phyloP scores from a whole-genome alignment of 1,140 invertebrate genomes.

The Aphelinus atriplicis region DNA sequence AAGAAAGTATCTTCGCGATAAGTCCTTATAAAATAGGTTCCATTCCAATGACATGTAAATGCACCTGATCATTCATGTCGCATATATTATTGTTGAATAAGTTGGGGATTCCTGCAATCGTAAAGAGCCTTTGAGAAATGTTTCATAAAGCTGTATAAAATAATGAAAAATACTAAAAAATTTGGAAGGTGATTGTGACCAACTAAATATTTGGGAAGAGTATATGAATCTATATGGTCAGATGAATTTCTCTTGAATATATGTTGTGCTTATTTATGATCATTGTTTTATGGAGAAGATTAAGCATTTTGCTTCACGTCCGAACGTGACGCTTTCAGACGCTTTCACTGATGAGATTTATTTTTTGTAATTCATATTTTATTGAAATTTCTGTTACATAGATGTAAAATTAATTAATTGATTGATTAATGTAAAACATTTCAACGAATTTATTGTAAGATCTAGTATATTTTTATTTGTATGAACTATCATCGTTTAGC shows the following conservation, averaged over 20 bases:
- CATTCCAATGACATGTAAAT: slow-evolving; percentile 25
- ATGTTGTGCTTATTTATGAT: slow-evolving; percentile 12
- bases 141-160: background rate
- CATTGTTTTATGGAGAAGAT: background rate
- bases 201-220: slow-evolving; percentile 10
- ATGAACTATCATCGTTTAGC: too few relatives aligned
- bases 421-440: slow-evolving; percentile 1
- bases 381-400: background rate
- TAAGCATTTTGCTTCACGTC: slow-evolving; percentile 1
- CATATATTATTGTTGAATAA: slow-evolving; percentile 30
- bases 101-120: slow-evolving; percentile 7
- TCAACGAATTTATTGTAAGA: slow-evolving; percentile 5
- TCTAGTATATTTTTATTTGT: too few relatives aligned
- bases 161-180: background rate
- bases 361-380: slow-evolving; percentile 23
- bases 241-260: slow-evolving; percentile 29
- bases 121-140: background rate
- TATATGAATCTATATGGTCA: background rate
- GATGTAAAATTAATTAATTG: slow-evolving; percentile 14
- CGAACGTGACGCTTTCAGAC: background rate
- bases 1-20: slow-evolving; percentile 18
- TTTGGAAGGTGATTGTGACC: background rate
- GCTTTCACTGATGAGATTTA: slow-evolving; percentile 2
- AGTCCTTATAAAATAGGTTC: slow-evolving; percentile 16
- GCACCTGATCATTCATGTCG: slow-evolving; percentile 13